phyloP scores from a whole-genome alignment of 1,140 invertebrate species.

The Anoplophora glabripennis region DNA sequence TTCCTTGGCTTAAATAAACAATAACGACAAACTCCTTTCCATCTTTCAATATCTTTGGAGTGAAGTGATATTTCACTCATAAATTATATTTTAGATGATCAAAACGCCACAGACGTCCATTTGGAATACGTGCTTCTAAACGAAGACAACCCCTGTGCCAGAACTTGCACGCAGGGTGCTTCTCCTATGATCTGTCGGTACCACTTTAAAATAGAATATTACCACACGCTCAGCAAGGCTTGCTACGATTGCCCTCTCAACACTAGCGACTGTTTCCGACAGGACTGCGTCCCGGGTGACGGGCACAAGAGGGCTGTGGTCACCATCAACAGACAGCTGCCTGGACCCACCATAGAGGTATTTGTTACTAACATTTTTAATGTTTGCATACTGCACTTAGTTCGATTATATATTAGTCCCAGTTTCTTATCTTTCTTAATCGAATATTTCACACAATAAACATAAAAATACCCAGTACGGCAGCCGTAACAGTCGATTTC shows the following conservation, averaged over 20 bases:
- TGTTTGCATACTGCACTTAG: too few species aligned
- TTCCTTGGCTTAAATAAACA: too few species aligned
- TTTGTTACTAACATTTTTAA: too few species aligned
- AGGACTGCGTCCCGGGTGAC: slow-evolving; percentile 80
- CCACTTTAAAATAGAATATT: slow-evolving; percentile 71
- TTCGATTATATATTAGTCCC: too few species aligned
- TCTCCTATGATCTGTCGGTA: slow-evolving; percentile 67
- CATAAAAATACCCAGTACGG: too few species aligned
- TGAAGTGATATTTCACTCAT: too few species aligned
- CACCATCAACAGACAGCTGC: slow-evolving; percentile 81
- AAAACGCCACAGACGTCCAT: slow-evolving; percentile 6
- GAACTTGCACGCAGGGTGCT: slow-evolving; percentile 54
- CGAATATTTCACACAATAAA: too few species aligned
- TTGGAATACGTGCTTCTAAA: slow-evolving; percentile 35
- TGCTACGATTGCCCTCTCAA: slow-evolving; percentile 82
- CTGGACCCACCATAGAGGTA: slow-evolving; percentile 81
- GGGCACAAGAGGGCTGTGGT: slow-evolving; percentile 70
- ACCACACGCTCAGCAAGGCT: slow-evolving; percentile 81
- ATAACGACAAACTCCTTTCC: too few species aligned
- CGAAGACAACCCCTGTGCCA: slow-evolving; percentile 52
- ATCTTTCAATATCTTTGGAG: too few species aligned
- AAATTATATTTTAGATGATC: not conserved
- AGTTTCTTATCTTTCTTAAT: too few species aligned
- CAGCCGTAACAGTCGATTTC: too few species aligned
- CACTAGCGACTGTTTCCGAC: slow-evolving; percentile 68